Percentiles rank a stretch among this genome's conserved stretches.
Evolutionary conservation across 2,113 vertebrate species (phyloP).

Genomic region (Passer montanus): DNA sequence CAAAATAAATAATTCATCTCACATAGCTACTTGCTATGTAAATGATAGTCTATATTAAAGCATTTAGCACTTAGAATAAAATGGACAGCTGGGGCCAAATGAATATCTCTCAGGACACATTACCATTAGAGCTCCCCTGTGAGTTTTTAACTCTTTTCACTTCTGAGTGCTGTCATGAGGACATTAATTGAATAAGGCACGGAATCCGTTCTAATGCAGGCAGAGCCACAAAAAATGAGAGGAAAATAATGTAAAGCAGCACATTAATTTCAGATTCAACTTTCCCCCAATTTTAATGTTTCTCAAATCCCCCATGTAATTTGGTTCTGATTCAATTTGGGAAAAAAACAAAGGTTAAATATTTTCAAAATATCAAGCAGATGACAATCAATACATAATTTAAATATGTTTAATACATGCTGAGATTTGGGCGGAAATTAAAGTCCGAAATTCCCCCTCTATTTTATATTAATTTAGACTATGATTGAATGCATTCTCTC

Average conservation of each 20-base stretch:
- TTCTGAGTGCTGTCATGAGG: slow-evolving; percentile 64
- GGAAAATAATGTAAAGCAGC: slow-evolving; percentile 4
- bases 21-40: slow-evolving; percentile 77
- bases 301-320: not conserved
- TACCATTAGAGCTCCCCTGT: slow-evolving; percentile 68
- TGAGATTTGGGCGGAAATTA: not conserved
- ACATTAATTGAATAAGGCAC: slow-evolving; percentile 64
- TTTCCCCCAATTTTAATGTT: not conserved
- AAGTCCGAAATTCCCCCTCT: not conserved
- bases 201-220: not conserved
- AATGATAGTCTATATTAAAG: slow-evolving; percentile 81
- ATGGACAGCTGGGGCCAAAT: slow-evolving; percentile 78
- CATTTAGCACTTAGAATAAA: slow-evolving; percentile 80
- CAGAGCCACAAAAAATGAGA: slow-evolving; percentile 15
- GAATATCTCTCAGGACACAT: slow-evolving; percentile 75
- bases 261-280: slow-evolving; percentile 1
- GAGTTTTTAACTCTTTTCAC: slow-evolving; percentile 72
- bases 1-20: slow-evolving; percentile 82
- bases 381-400: slow-evolving; percentile 2
- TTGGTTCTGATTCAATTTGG: not conserved
- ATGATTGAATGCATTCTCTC: not conserved
- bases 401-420: not conserved
- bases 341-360: slow-evolving; percentile 20
- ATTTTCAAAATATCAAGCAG: slow-evolving; percentile 24
- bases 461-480: not conserved